Evolutionary conservation across 1,140 invertebrate genomes (phyloP).

Genomic region (Wiebesia pumilae): DNA sequence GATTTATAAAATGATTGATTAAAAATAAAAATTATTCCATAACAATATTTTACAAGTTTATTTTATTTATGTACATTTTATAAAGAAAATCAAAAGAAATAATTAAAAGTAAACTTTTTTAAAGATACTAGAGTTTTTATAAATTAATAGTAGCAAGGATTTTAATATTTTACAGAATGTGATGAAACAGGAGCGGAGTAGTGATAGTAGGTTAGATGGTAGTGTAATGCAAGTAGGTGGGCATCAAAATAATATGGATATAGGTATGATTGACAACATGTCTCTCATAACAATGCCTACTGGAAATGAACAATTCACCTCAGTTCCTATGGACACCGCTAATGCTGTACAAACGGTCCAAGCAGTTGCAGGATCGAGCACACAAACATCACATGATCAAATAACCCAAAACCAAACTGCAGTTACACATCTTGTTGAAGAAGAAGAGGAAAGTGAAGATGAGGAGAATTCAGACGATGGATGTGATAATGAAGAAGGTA

Average conservation of each 20-base stretch:
- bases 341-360: conserved; percentile 67
- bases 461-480: conserved; percentile 73
- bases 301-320: conserved; percentile 67
- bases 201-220: conserved; percentile 71
- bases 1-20: too few species aligned
- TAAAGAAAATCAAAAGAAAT: too few species aligned
- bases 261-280: conserved; percentile 71
- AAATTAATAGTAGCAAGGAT: neutral
- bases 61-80: too few species aligned
- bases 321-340: conserved; percentile 72
- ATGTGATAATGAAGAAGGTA: conserved; percentile 71
- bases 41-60: too few species aligned
- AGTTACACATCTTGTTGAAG: conserved; percentile 65
- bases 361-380: conserved; percentile 68
- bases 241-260: conserved; percentile 69
- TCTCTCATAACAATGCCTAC: conserved; percentile 65
- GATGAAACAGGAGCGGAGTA: conserved; percentile 68
- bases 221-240: conserved; percentile 68
- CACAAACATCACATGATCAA: conserved; percentile 67
- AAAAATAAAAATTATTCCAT: too few species aligned
- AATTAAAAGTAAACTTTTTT: neutral
- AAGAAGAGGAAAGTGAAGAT: conserved; percentile 69
- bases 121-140: neutral
- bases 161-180: conserved; percentile 61
- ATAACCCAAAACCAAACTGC: conserved; percentile 64